phyloP scores from a whole-genome alignment of 2,888 invertebrate species.

The Caenorhabditis angaria region DNA sequence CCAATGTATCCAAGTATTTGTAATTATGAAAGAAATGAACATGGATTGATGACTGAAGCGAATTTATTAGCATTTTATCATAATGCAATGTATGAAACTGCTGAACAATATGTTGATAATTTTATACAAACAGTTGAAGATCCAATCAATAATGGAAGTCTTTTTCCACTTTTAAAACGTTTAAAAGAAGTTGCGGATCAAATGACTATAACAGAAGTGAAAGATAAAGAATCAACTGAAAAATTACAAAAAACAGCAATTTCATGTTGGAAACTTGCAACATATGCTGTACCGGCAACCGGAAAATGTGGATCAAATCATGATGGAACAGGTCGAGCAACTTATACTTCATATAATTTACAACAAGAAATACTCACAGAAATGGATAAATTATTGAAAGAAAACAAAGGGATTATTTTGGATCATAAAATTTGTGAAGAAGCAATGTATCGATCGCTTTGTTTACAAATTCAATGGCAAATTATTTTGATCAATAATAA shows the following conservation, averaged over 20 bases:
- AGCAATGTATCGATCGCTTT: conserved; percentile 50
- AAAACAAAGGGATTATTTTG: conserved; percentile 53
- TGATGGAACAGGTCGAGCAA: conserved; percentile 54
- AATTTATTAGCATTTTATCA: conserved; percentile 65
- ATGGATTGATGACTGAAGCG: conserved; percentile 62
- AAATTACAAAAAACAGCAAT: conserved; percentile 39
- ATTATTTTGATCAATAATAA: conserved; percentile 60
- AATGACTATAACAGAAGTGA: conserved; percentile 41
- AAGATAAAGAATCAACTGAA: conserved; percentile 45
- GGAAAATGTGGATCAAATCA: conserved; percentile 66
- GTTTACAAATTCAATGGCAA: conserved; percentile 67
- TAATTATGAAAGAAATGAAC: conserved; percentile 71
- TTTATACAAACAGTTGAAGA: conserved; percentile 64
- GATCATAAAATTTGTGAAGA: conserved; percentile 58
- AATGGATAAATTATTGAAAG: conserved; percentile 55
- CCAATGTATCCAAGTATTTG: conserved; percentile 51
- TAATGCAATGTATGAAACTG: conserved; percentile 65
- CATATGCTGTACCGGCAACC: conserved; percentile 45
- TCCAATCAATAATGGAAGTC: conserved; percentile 44
- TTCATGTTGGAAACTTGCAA: conserved; percentile 59
- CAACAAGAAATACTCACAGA: conserved; percentile 48
- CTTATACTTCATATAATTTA: conserved; percentile 51
- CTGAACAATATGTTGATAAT: conserved; percentile 65
- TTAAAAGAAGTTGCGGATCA: conserved; percentile 52
- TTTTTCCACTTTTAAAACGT: conserved; percentile 55